Evolutionary conservation across 2,113 vertebrate genomes (phyloP), one percentile per base, ranked within the genome.

Genomic region (Mastomys natalensis): DNA sequence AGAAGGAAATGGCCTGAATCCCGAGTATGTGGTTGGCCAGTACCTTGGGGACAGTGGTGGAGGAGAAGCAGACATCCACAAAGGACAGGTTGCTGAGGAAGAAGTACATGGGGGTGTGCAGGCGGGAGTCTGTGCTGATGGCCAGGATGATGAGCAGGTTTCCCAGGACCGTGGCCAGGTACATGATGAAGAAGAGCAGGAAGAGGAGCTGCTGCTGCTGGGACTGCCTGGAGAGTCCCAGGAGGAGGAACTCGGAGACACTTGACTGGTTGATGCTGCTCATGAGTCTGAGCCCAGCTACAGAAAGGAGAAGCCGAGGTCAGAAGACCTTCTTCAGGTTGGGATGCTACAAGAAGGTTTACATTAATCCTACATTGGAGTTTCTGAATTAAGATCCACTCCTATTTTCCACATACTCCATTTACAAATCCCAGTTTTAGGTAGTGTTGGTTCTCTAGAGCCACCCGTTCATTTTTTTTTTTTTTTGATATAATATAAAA

Each of bases 171-270:
- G 97, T 87, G 87, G 95, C 95, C 96, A 98, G 53, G 68, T 98
- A 98, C 95, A 89, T 45, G 53, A 53, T 8, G 58, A 98, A 76
- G 22, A 98, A 97, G 34, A 98, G 94, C 72, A 87, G 81, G 72
- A 98, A 97, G 87, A 98, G 97, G 66, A 94, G 90, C 24, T 93
- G 62, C n/a, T 73, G 37, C 7, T 95, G 51, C 51, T 51, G 51
- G 51, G 51, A 10, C 51, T 51, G 51, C 51, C 51, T 51, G 51
- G 97, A 98, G 51, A 98, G 98, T 1, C 97, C 97, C 45, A 97
- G 82, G 0, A 98, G 94, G 82, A 98, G 45, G 74, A 98, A 98
- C 55, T 98, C 96, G 0, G 48, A 72, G 11, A 89, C 62, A 0
- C 13, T 9, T 0, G 98, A 96, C 7, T 89, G 2, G 85, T 98